Evolutionary conservation across 2,113 vertebrate species (phyloP).

Genomic region (Phalacrocorax pelagicus): DNA sequence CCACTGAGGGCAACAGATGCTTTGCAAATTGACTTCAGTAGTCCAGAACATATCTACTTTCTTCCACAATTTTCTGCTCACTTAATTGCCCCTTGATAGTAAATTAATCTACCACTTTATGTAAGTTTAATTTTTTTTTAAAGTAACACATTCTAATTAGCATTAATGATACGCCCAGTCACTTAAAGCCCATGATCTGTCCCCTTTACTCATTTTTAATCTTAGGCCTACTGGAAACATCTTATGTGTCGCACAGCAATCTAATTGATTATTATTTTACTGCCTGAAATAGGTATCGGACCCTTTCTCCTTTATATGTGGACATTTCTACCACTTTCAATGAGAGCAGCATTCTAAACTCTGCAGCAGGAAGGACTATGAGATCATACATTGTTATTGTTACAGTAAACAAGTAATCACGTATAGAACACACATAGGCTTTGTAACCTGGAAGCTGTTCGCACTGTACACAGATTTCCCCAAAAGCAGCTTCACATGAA

Average conservation of each 20-base stretch:
- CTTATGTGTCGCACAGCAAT: not conserved
- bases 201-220: not conserved
- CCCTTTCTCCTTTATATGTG: not conserved
- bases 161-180: not conserved
- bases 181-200: not conserved
- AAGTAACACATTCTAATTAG: not conserved
- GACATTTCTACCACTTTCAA: not conserved
- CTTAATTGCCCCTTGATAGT: not conserved
- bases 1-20: not conserved
- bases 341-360: not conserved
- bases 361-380: not conserved
- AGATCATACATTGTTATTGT: not conserved
- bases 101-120: not conserved
- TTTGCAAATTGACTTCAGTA: not conserved
- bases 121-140: not conserved
- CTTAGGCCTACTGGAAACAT: not conserved
- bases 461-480: not conserved
- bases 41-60: not conserved
- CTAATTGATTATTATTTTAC: not conserved
- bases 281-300: not conserved
- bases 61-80: not conserved
- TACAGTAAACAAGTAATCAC: not conserved
- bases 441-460: not conserved
- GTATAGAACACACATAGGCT: not conserved
- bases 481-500: not conserved